Evolutionary conservation across 1,140 invertebrate species (phyloP), one percentile per base, ranked within the genome.

Genomic region (Potamilus streckersoni): DNA sequence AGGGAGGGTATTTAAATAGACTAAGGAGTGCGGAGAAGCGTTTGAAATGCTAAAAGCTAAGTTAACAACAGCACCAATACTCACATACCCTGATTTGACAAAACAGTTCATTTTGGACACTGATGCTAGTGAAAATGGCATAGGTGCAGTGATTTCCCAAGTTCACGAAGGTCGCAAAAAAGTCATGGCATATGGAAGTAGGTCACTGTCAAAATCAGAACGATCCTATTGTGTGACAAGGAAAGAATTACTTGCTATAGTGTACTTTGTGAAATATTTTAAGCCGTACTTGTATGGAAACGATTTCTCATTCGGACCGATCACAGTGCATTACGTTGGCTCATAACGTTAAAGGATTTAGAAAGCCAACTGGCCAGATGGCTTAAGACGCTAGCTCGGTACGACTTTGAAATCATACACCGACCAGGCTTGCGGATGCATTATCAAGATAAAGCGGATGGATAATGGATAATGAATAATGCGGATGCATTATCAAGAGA

Each of bases 181-280:
- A 16, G 88, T 90, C 0, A 83, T 92, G 3, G 89, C 82, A 38
- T 92, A 91, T 76, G 90, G 90, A 1, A 90, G 89, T 80, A 79
- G 90, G 20, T 78, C 84, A 8, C 71, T 92, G 8, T 83, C 74
- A 8, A 38, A 58, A 19, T 64, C 67, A 31, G 76, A 82, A 56
- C 67, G 38, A 58, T 72, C 75, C 12, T 82, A 57, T 58, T 56
- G 19, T 15, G 58, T 76, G 17, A 70, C 74, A 27, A 73, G 76
- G 64, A 56, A 58, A 64, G 74, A 79, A 72, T 74, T 78, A 70
- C 55, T 80, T 38, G 75, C 79, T 23, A 55, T 82, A 19, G 56
- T 80, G 2, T 66, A 71, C 16, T 76, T 5, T 71, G 23, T 80
- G 57, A 74, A 66, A 38, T 56, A 23, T n/a, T 80, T 63, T 38